These are phyloP conservation scores for Hipposideros larvatus DNA, from an alignment of 2,797 vertebrate genomes.

Conservation along the genomic window DNA sequence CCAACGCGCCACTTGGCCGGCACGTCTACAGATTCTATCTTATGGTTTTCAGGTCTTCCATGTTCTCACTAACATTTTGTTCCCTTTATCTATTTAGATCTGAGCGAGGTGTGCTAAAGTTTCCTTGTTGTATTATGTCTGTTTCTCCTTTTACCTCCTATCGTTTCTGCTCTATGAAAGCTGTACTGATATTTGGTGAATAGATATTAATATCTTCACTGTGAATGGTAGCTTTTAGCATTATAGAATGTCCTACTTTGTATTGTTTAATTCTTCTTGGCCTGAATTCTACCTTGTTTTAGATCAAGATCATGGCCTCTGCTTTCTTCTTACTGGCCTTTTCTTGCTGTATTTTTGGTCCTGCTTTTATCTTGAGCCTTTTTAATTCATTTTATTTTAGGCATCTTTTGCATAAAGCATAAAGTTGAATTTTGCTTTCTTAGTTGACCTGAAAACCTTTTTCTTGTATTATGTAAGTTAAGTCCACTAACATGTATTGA, in stretches of 20 bases:
- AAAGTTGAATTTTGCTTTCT: constrained; percentile 67
- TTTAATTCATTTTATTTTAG: constrained; percentile 71
- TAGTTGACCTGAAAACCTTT: constrained; percentile 37
- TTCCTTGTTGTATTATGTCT: constrained; percentile 77
- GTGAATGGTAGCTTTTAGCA: constrained; percentile 70
- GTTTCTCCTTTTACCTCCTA: constrained; percentile 67
- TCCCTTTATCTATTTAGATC: constrained; percentile 63
- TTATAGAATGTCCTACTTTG: constrained; percentile 80
- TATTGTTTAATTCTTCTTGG: constrained; percentile 75
- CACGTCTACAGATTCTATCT: neutral
- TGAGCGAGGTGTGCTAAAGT: constrained; percentile 57
- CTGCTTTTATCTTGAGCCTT: constrained; percentile 70
- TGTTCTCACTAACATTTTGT: constrained; percentile 70
- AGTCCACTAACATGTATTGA: neutral
- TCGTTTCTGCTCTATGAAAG: constrained; percentile 72
- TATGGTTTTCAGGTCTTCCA: constrained; percentile 50
- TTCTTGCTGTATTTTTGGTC: constrained; percentile 75
- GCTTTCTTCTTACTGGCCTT: constrained; percentile 75
- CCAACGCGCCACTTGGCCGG: too few relatives aligned
- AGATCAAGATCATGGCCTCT: constrained; percentile 76
- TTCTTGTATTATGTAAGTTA: constrained; percentile 27
- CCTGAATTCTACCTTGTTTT: constrained; percentile 80
- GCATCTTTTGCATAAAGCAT: constrained; percentile 78
- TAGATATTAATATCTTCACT: constrained; percentile 80
- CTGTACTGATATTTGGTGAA: constrained; percentile 71